Evolutionary conservation across 2,888 invertebrate genomes (phyloP).

Genomic region (Philonicus albiceps): DNA sequence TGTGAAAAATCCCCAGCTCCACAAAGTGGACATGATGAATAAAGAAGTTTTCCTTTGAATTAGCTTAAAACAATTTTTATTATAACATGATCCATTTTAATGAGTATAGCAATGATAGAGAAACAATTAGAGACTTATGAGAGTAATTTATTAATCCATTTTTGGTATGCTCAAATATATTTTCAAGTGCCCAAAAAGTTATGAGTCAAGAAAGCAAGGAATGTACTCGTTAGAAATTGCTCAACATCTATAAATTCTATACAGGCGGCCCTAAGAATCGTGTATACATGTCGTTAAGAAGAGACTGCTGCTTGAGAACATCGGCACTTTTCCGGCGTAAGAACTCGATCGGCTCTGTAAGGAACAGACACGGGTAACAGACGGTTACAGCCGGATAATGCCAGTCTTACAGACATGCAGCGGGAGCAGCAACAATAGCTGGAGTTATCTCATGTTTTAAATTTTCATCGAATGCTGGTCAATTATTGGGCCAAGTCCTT

Average conservation of each 20-base stretch:
- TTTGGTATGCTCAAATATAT: too few species aligned
- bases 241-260: neutral
- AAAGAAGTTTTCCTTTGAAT: neutral
- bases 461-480: constrained; percentile 21
- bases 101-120: neutral
- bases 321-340: neutral
- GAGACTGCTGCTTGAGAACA: neutral
- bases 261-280: neutral
- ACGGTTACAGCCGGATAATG: neutral
- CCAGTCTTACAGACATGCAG: neutral
- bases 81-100: neutral
- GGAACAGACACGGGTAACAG: too few species aligned
- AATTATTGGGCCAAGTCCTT: constrained; percentile 35
- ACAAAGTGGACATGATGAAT: too few species aligned
- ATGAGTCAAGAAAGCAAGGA: neutral
- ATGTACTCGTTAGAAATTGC: neutral
- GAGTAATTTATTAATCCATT: neutral
- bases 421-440: neutral
- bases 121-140: neutral
- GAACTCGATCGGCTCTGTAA: neutral
- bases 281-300: neutral
- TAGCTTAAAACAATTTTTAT: neutral
- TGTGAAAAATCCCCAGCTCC: too few species aligned
- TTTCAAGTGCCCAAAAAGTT: neutral
- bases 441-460: constrained; percentile 18